Base-by-base conservation (phyloP, 2,888 invertebrate species). In the Lasioglossum malachurum region DNA sequence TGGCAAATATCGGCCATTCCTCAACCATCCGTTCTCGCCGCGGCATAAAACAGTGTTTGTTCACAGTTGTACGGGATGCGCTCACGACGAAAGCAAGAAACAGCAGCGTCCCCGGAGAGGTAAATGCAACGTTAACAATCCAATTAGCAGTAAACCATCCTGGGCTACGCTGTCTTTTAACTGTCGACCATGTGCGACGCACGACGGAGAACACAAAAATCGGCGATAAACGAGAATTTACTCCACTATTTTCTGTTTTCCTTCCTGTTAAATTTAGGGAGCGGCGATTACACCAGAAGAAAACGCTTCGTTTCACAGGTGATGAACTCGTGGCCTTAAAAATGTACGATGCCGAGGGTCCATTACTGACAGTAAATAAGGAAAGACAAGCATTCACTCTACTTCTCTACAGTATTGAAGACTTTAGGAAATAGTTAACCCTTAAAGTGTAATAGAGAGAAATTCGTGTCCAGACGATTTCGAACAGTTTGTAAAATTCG, bases 91-190 rank as follows among this genome's bases (percentile, higher is more conserved):
- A 82, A 79, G 88, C 75, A 74, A 81, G 77, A 88, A 31, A 64
- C 27, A 27, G 64, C 57, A 38, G 67, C 46, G 71, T 83, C 88
- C 80, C 84, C 83, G 80, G 83, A 83, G 86, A 90, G 81, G 90
- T 91, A 90, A 94, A 93, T 91, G 88, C 90, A 90, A 93, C 92
- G 93, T 93, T 94, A 94, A 94, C 94, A 93, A 94, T 94, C 93
- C 94, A 94, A 94, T 94, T 94, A 94, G 93, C 94, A 94, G 92
- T 93, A 92, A 94, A 94, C 92, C 89, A 93, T 89, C 92, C 92
- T 86, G 82, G 74, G 53, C 77, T 53, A 76, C 19, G 92, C 89
- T 88, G 92, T 93, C 93, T 92, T 93, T 93, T 87, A 93, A 93
- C 92, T 89, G 87, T 90, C 87, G 81, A 81, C 79, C 88, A 87